Percentiles rank a stretch among this genome's conserved stretches.
phyloP scores from a whole-genome alignment of 2,113 vertebrate species.

The Sterrhoptilus dennistouni region DNA sequence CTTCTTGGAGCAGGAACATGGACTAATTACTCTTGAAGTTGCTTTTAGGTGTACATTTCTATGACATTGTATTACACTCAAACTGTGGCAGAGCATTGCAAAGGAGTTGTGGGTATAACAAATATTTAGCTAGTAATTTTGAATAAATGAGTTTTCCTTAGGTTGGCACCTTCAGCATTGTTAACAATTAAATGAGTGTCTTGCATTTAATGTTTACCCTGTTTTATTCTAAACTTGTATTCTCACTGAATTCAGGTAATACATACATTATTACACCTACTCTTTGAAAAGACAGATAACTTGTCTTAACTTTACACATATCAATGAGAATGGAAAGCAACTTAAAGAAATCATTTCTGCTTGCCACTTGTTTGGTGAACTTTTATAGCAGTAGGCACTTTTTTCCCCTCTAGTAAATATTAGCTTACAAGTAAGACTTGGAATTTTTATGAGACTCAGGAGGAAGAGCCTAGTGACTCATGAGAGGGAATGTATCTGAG shows the following conservation, averaged over 20 bases:
- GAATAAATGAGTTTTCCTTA: neutral
- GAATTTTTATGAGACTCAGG: neutral
- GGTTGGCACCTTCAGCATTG: neutral
- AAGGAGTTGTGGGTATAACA: neutral
- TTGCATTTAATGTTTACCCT: neutral
- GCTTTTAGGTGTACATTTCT: neutral
- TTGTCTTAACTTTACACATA: neutral
- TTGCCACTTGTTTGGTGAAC: neutral
- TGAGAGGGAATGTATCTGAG: neutral
- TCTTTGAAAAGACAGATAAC: neutral
- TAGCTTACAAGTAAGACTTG: neutral
- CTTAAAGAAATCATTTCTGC: neutral
- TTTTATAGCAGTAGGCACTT: neutral
- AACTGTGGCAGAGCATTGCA: neutral
- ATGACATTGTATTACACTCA: neutral
- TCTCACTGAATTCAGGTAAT: neutral
- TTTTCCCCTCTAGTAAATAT: neutral
- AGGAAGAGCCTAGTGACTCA: neutral
- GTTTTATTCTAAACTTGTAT: neutral
- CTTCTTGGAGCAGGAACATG: neutral
- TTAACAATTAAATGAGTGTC: neutral
- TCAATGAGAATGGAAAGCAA: neutral
- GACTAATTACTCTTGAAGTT: neutral
- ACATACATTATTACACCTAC: neutral
- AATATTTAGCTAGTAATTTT: neutral